Evolutionary conservation across 2,888 invertebrate species (phyloP).

Genomic region (Parochlus steinenii): DNA sequence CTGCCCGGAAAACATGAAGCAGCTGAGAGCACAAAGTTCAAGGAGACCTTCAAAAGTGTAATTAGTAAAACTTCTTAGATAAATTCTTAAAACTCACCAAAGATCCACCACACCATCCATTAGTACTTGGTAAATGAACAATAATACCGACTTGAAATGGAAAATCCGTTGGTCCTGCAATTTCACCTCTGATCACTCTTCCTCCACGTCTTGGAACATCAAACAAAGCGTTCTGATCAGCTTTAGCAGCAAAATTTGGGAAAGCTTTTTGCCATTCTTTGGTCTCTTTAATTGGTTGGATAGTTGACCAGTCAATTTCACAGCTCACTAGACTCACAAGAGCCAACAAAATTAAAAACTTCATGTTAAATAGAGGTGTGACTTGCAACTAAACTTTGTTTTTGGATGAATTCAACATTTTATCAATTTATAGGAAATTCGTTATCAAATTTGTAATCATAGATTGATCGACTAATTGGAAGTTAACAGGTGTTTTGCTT

Average conservation of each 20-base stretch:
- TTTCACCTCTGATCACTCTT: slow-evolving; percentile 1
- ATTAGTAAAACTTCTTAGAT: too few relatives aligned
- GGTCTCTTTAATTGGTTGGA: neutral
- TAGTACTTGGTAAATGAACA: slow-evolving; percentile 1
- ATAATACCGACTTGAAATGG: slow-evolving; percentile 2
- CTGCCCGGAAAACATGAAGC: neutral
- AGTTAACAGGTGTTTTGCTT: too few relatives aligned
- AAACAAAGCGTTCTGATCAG: neutral
- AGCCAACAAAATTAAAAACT: too few relatives aligned
- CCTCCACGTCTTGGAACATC: neutral
- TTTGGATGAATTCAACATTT: too few relatives aligned
- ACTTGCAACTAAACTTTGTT: too few relatives aligned
- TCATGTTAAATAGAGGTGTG: too few relatives aligned
- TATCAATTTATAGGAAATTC: too few relatives aligned
- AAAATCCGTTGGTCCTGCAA: neutral
- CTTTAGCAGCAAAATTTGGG: neutral
- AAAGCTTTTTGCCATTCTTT: slow-evolving; percentile 5
- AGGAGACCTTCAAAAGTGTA: too few relatives aligned
- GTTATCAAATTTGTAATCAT: too few relatives aligned
- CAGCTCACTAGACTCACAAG: too few relatives aligned
- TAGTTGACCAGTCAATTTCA: slow-evolving; percentile 3
- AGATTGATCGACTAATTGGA: too few relatives aligned
- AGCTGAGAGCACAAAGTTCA: slow-evolving; percentile 1
- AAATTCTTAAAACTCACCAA: too few relatives aligned
- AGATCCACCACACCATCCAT: slow-evolving; percentile 4